Percentiles rank a stretch among this genome's conserved stretches.
Conservation (phyloP, 2,797 vertebrate species). For the Amazonetta brasiliensis region DNA sequence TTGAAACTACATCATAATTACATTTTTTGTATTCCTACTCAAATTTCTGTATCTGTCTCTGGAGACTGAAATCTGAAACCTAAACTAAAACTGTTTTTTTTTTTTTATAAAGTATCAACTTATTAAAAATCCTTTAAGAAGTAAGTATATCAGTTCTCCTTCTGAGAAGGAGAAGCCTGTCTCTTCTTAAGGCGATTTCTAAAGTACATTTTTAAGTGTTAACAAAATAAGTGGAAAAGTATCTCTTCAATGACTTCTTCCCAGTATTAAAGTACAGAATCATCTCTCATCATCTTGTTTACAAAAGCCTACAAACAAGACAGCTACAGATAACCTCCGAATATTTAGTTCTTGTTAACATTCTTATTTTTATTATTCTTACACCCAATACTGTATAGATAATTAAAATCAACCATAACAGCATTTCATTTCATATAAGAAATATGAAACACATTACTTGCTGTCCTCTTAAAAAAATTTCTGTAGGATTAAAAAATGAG, state of each 20-base stretch:
- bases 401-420: background rate
- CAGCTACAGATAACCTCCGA: background rate
- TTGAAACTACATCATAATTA: background rate
- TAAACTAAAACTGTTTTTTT: background rate
- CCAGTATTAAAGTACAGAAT: background rate
- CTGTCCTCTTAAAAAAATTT: too few relatives aligned
- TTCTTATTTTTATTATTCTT: background rate
- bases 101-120: background rate
- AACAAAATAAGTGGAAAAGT: background rate
- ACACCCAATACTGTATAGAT: background rate
- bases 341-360: background rate
- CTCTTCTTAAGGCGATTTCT: background rate
- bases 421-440: accelerated
- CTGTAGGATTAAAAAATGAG: too few relatives aligned
- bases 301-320: accelerated
- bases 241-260: background rate
- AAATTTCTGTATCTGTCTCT: background rate
- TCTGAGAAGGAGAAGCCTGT: background rate
- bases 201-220: background rate
- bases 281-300: background rate
- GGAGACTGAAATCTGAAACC: background rate
- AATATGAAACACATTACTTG: background rate
- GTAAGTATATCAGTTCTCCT: background rate
- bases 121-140: background rate
- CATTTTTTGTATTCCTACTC: background rate